Evolutionary conservation across 37 sponge, comb jelly and placozoan species (phyloP).

Genomic region (Theonella swinhoei): DNA sequence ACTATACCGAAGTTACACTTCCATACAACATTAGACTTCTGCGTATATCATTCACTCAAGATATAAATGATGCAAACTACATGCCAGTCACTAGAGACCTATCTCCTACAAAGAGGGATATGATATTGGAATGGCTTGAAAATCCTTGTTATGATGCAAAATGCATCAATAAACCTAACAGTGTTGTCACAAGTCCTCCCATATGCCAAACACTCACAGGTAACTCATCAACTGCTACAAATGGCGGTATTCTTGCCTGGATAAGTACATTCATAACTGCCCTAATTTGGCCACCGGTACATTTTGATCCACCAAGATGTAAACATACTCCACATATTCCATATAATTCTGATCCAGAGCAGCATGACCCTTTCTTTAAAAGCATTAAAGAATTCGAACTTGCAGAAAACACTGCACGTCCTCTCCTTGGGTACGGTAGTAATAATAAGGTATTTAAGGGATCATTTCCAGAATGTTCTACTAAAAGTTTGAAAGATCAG

Average conservation of each 20-base stretch:
- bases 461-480: slow-evolving; percentile 10
- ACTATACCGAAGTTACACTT: slow-evolving; percentile 25
- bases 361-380: too few relatives aligned
- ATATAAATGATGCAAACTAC: slow-evolving; percentile 30
- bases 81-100: slow-evolving; percentile 67
- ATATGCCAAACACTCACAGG: too few relatives aligned
- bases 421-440: neutral
- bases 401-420: neutral
- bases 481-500: too few relatives aligned
- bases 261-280: neutral
- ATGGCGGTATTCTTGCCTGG: neutral
- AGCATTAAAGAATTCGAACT: too few relatives aligned
- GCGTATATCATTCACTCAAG: neutral
- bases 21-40: slow-evolving; percentile 13
- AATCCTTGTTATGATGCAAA: slow-evolving; percentile 7
- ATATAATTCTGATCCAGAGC: too few relatives aligned
- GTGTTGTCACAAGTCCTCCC: too few relatives aligned
- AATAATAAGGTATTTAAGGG: neutral
- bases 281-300: too few relatives aligned
- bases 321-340: too few relatives aligned
- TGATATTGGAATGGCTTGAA: slow-evolving; percentile 54
- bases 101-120: slow-evolving; percentile 31
- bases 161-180: neutral
- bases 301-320: too few relatives aligned
- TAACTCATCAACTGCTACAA: too few relatives aligned